Base-by-base conservation (phyloP, 2,888 invertebrate species). In the Mimumesa dahlbomi region DNA sequence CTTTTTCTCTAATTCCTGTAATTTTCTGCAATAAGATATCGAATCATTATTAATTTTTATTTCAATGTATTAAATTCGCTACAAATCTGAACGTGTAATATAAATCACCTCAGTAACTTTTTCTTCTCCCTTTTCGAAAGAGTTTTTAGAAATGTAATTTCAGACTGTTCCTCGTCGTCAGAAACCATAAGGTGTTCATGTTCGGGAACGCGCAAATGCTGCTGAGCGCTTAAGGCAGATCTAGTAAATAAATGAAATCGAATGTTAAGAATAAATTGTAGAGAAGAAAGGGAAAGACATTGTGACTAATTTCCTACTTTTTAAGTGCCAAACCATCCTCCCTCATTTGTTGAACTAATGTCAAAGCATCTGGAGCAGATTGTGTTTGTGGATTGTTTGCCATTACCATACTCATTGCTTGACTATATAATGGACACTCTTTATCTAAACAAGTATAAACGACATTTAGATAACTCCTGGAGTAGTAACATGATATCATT, bases 341-440 rank as follows among this genome's bases (percentile, higher is more conserved):
- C 78, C 95, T 92, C 97, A 98, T 97, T 86, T 97, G 96, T 79
- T 95, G 95, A 87, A 97, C 95, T 56, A 98, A 88, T 7, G 93
- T 93, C 18, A 93, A 91, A 52, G 95, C 93, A 87, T 94, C 94
- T 38, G 94, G 92, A 77, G 92, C 91, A 56, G 92, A 91, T 86
- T 94, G 94, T 13, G 94, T 87, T 68, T 91, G 90, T 62, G 91
- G 80, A 71, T 85, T 86, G 66, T 72, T 84, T 40, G 95, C 94
- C 75, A 95, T 92, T 1, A 95, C 95, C 77, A 95, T 95, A 86
- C 95, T 95, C 94, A 94, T 96, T 29, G 94, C 95, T 83, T 93
- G 92, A 87, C 94, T 94, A 89, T 94, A 99, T 92, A 99, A 93
- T 3, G 98, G 96, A 90, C 99, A 99, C 90, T 99, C 98, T 84